A percentile compares a stretch with the other conserved stretches of the same genome.
These are phyloP conservation scores for Panagrolaimus sp. DNA, from an alignment of 1,140 invertebrate genomes.

Conservation along the genomic window DNA sequence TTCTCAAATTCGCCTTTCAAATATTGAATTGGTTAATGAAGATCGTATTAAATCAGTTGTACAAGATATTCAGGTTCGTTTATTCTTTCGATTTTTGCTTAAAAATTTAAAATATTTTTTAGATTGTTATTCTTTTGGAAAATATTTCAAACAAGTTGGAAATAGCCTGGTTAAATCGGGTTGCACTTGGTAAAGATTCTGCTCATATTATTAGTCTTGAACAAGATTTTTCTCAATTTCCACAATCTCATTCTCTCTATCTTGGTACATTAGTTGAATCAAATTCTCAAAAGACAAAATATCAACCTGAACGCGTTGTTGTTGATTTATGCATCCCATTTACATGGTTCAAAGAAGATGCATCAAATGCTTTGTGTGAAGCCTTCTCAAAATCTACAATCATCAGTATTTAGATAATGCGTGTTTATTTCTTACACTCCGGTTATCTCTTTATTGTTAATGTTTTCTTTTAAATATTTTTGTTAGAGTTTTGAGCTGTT, in stretches of 20 bases:
- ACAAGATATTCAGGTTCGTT: neutral
- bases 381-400: neutral
- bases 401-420: neutral
- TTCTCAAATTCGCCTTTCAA: neutral
- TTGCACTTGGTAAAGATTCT: neutral
- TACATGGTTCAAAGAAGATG: slow-evolving; percentile 5
- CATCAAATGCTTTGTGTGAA: neutral
- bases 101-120: neutral
- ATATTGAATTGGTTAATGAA: neutral
- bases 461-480: too few species aligned
- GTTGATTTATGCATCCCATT: slow-evolving; percentile 12
- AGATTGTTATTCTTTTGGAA: slow-evolving; percentile 2
- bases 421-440: too few species aligned
- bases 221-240: neutral
- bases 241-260: slow-evolving; percentile 19
- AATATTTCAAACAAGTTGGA: neutral
- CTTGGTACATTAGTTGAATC: slow-evolving; percentile 20
- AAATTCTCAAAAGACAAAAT: neutral
- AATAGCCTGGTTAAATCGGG: neutral
- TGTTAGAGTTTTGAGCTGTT: too few species aligned
- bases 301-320: neutral
- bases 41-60: neutral
- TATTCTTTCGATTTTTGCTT: too few species aligned
- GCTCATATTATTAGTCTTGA: neutral
- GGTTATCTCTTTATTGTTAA: too few species aligned